Percentiles rank a stretch among this genome's conserved stretches.
phyloP scores from a whole-genome alignment of 2,888 invertebrate genomes.

The Stegophylla sp. region DNA sequence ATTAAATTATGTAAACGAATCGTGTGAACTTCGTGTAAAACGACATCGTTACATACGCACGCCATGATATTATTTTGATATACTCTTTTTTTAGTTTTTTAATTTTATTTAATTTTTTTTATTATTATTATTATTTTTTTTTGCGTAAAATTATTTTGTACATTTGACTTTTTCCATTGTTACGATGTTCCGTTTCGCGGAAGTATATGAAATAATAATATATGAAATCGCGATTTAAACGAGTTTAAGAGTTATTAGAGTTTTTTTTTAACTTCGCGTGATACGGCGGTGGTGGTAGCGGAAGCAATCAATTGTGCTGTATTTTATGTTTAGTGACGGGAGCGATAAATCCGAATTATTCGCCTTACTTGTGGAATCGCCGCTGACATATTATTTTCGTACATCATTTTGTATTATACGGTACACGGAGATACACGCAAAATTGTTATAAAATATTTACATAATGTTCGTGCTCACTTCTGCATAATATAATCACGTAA shows the following conservation, averaged over 20 bases:
- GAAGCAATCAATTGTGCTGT: constrained; percentile 32
- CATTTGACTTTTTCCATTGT: too few species aligned
- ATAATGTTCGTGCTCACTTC: neutral
- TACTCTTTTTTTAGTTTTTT: constrained; percentile 3
- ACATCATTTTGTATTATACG: neutral
- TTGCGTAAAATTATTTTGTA: neutral
- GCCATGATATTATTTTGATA: constrained; percentile 33
- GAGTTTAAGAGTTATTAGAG: constrained; percentile 21
- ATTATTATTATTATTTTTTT: neutral
- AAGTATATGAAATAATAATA: too few species aligned
- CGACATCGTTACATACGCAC: constrained; percentile 43
- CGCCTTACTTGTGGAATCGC: constrained; percentile 4
- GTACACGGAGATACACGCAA: neutral
- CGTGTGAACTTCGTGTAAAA: constrained; percentile 55
- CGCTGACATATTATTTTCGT: constrained; percentile 28
- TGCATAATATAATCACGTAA: too few species aligned
- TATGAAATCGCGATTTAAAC: constrained; percentile 32
- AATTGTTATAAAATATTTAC: constrained; percentile 3
- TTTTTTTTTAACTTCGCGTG: constrained; percentile 25
- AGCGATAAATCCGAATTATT: constrained; percentile 42
- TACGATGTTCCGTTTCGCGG: constrained; percentile 36
- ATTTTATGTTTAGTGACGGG: constrained; percentile 18
- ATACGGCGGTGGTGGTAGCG: neutral
- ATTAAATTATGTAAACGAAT: constrained; percentile 55
- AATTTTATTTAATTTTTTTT: neutral